Base-by-base conservation (phyloP, 2,888 invertebrate genomes). In the Hypomecis atomaria region DNA sequence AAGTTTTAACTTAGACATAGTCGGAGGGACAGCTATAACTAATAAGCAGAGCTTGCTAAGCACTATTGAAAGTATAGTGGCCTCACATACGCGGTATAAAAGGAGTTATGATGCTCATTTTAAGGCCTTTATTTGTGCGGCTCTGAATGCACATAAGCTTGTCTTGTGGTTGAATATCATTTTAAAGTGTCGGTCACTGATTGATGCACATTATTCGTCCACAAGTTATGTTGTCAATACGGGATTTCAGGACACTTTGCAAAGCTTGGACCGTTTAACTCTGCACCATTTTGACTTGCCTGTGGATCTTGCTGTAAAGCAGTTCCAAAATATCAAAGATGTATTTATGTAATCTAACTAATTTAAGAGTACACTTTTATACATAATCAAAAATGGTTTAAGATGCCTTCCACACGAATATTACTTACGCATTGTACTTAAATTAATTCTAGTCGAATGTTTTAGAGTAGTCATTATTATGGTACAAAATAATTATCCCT, bases 191-290 rank as follows among this genome's bases (percentile, higher is more conserved):
- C 95, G 95, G 76, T 95, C 96, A 65, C 89, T 98, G 52, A 92
- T 97, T 58, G 96, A 97, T 83, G 93, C 94, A 62, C 96, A 96
- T 85, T 98, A 98, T 83, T 95, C 96, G 45, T 95, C 97, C 11
- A 99, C 98, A 95, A 99, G 99, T 88, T 99, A 99, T 86, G 96
- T 99, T 61, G 95, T 96, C 4, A 97, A 98, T 87, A 99, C 99
- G 73, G 99, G 99, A 52, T 99, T 99, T 86, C 98, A 99, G 85
- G 99, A 99, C 88, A 95, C 98, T 23, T 93, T 99, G 71, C 96
- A 97, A 73, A 97, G 98, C 64, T 93, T 99, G 77, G 99, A 99
- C 81, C 95, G 95, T 60, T 92, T 99, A 58, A 96, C 96, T 58
- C 94, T 95, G 59, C 95, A 96, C 79, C 96, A 97, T 82, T 99